Percentiles rank a stretch among this genome's conserved stretches.
Conservation (phyloP, 1,140 invertebrate species). For the Whitmania pigra region DNA sequence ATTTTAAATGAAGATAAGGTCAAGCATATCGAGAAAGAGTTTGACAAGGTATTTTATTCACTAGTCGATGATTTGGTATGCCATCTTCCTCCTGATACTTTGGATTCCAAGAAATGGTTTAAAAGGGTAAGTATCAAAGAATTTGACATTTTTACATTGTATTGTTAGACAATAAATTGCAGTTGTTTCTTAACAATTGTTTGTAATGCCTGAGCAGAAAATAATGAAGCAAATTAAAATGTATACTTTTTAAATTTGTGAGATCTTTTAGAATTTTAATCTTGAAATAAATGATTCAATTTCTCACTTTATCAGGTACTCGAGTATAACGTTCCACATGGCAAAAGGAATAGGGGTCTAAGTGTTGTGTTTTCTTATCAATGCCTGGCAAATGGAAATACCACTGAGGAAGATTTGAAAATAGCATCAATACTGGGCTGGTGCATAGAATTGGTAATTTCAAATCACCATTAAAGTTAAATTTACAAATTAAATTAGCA, state of each 20-base stretch:
- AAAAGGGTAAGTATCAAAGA: conserved; percentile 6
- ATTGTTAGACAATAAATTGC: not conserved
- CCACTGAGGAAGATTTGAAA: conserved; percentile 62
- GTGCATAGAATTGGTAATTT: conserved; percentile 81
- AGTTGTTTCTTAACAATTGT: not conserved
- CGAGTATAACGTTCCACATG: conserved; percentile 47
- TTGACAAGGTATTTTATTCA: not conserved
- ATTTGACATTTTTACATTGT: not conserved
- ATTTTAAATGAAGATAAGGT: no score
- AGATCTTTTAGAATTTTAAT: not conserved
- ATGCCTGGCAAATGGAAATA: conserved; percentile 47
- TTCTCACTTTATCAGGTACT: conserved; percentile 36
- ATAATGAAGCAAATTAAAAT: not conserved
- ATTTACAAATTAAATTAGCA: not conserved
- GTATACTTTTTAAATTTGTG: no score
- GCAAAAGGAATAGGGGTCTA: conserved; percentile 58
- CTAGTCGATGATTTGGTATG: not conserved
- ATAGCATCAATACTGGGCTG: conserved; percentile 74
- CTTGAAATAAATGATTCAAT: not conserved
- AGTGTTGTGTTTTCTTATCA: conserved; percentile 66
- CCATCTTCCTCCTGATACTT: conserved; percentile 8
- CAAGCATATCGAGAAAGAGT: not conserved
- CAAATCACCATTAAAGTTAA: not conserved
- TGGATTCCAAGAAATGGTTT: conserved; percentile 23
- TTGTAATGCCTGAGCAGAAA: not conserved